phyloP scores from a whole-genome alignment of 2,888 invertebrate species.

The Cryptocephalus moraei region DNA sequence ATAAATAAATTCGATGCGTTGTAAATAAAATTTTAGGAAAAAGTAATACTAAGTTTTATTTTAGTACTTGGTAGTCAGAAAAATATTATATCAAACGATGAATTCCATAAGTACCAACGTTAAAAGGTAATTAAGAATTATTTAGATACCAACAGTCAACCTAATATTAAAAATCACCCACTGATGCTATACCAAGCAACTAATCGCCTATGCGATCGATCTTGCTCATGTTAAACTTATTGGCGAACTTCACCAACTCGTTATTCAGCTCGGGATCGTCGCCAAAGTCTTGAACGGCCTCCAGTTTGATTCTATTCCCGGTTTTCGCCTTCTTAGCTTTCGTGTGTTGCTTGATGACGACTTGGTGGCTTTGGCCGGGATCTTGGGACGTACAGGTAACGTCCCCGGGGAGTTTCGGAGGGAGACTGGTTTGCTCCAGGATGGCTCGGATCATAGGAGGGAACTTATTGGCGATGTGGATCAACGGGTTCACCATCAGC shows the following conservation, averaged over 20 bases:
- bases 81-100: too few species aligned
- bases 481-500: constrained; percentile 38
- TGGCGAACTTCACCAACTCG: constrained; percentile 33
- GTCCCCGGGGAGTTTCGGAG: constrained; percentile 22
- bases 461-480: constrained; percentile 29
- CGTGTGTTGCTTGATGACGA: too few species aligned
- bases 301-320: constrained; percentile 18
- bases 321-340: constrained; percentile 1
- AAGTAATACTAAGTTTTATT: too few species aligned
- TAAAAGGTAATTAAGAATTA: too few species aligned
- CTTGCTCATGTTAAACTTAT: constrained; percentile 12
- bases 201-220: background rate
- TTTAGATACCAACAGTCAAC: too few species aligned
- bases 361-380: too few species aligned
- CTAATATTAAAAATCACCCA: too few species aligned
- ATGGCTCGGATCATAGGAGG: constrained; percentile 12
- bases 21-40: too few species aligned
- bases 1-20: too few species aligned
- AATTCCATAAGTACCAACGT: too few species aligned
- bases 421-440: constrained; percentile 6
- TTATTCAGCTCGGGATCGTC: constrained; percentile 36
- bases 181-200: too few species aligned
- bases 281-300: constrained; percentile 26
- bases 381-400: constrained; percentile 16
- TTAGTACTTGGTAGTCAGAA: too few species aligned